These are phyloP conservation scores for Candidula unifasciata DNA, from an alignment of 2,888 invertebrate genomes.

Conservation along the genomic window DNA sequence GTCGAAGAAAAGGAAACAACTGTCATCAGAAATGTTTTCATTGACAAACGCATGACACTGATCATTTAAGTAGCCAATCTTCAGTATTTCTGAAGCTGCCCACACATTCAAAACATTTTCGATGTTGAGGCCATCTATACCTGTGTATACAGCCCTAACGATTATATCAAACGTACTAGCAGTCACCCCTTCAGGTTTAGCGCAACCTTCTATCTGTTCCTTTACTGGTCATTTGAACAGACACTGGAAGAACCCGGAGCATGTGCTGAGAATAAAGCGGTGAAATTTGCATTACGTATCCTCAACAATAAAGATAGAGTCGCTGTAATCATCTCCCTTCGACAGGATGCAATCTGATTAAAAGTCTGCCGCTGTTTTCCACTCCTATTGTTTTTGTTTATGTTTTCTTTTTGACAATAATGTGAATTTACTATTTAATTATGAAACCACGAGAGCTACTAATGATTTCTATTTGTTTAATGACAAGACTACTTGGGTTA, in stretches of 20 bases:
- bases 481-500: no score
- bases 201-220: background rate
- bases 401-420: no score
- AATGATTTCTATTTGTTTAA: no score
- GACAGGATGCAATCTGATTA: background rate
- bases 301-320: constrained; percentile 8
- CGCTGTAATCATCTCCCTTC: background rate
- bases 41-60: constrained; percentile 7
- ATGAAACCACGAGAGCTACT: no score
- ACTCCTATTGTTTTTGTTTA: no score
- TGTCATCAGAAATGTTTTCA: background rate
- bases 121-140: background rate
- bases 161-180: constrained; percentile 1
- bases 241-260: constrained; percentile 6
- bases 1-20: background rate
- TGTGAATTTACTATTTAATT: no score
- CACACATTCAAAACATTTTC: constrained; percentile 16
- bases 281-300: background rate
- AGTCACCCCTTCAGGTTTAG: background rate
- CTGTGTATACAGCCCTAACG: constrained; percentile 1
- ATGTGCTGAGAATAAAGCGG: constrained; percentile 19
- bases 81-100: constrained; percentile 17
- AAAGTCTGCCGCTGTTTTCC: no score
- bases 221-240: constrained; percentile 9
- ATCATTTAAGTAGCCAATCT: background rate